Base-by-base conservation (phyloP, 2,888 invertebrate genomes). In the Polyommatus icarus region DNA sequence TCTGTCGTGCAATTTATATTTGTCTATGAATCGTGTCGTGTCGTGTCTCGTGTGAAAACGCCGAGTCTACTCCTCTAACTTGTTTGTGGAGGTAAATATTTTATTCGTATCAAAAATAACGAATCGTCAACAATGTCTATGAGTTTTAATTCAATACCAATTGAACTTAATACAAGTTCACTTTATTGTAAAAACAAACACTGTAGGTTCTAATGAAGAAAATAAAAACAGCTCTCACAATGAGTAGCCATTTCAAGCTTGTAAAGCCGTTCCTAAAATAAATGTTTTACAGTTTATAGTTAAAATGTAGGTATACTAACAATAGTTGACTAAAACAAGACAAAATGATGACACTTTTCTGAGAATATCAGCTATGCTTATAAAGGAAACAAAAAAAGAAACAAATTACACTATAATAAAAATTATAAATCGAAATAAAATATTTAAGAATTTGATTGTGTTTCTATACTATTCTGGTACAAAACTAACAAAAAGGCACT, bases 71-170 rank as follows among this genome's bases (percentile, higher is more conserved):
- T 46, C 3, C 46, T 10, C 46, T 54, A 54, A 18, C 54, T 54
- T 29, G 29, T 29, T 67, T 29, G 12, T 6, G 20, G 18, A 36
- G 32, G 3, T 36, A 40, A 36, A 50, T n/a, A 71, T 29, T 71
- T 24, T 50, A 24, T 1, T 73, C 54, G 10, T 15, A 50, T n/a
- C 54, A 79, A 77, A 80, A 80, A 80, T 80, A 82, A 82, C 78
- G 10, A 67, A 29, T 32, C 76, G 76, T 80, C 81, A 82, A 82
- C 80, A 83, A 84, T 80, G 81, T 83, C 83, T 83, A 83, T 83
- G 84, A 84, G 84, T 81, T 92, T 93, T 93, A 92, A 92, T 93
- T 87, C 91, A 91, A 88, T 90, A 91, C 90, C 91, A 89, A 89
- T 87, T 89, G 87, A 89, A 89, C 87, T 89, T 88, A 87, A 89